These are phyloP conservation scores for Emydoidea blandingii DNA, from an alignment of 2,797 vertebrate species.

Conservation along the genomic window DNA sequence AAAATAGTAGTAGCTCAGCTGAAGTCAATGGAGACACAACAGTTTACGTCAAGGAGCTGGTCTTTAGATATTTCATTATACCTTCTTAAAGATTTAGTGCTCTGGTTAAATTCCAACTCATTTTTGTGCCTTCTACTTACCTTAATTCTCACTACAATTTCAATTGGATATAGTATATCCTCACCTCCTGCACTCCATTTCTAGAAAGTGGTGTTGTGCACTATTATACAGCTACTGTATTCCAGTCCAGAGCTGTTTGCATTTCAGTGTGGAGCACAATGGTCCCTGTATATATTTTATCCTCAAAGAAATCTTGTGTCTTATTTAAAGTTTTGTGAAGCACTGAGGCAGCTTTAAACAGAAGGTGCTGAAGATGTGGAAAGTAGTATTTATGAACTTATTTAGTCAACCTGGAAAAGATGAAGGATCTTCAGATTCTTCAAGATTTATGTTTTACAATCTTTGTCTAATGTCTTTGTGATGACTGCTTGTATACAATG, in stretches of 20 bases:
- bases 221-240: rapidly evolving
- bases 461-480: background rate
- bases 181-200: rapidly evolving
- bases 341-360: no score
- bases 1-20: rapidly evolving
- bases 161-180: background rate
- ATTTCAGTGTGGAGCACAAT: background rate
- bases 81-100: background rate
- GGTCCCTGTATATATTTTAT: background rate
- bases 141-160: rapidly evolving
- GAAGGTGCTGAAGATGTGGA: background rate
- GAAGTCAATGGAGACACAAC: background rate
- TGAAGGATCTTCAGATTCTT: background rate
- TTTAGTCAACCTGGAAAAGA: background rate
- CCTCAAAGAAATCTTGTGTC: background rate
- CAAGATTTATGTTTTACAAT: background rate
- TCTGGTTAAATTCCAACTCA: background rate
- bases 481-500: background rate
- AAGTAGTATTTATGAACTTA: background rate
- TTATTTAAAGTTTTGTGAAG: background rate
- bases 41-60: background rate
- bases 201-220: background rate
- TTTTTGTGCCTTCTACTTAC: rapidly evolving
- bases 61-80: background rate
- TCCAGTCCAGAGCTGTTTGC: rapidly evolving